phyloP scores from a whole-genome alignment of 2,888 invertebrate genomes.

The Bedellia somnulentella region DNA sequence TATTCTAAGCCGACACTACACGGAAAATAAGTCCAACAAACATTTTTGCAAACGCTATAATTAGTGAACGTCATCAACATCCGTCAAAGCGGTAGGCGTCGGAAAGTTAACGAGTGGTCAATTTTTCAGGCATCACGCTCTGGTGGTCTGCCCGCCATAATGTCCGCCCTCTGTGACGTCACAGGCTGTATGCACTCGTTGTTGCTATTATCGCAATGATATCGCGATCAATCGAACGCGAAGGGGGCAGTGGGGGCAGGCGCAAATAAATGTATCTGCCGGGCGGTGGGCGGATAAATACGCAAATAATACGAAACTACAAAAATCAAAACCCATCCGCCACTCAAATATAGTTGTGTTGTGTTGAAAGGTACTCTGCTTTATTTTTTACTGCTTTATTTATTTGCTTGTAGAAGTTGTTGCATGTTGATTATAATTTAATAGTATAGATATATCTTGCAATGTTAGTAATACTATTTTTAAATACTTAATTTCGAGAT shows the following conservation, averaged over 20 bases:
- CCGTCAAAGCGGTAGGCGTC: too few relatives aligned
- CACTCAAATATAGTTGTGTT: conserved; percentile 33
- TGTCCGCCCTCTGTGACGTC: conserved; percentile 21
- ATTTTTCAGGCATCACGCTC: conserved; percentile 18
- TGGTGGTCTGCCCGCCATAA: conserved; percentile 28
- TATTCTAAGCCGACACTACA: too few relatives aligned
- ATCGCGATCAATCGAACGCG: conserved; percentile 58
- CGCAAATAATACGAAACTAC: conserved; percentile 62
- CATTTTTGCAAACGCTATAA: too few relatives aligned
- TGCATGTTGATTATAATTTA: not conserved
- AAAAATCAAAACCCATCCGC: conserved; percentile 62
- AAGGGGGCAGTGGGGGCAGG: conserved; percentile 19
- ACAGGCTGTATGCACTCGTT: conserved; percentile 20
- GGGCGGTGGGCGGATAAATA: conserved; percentile 58
- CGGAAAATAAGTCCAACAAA: too few relatives aligned
- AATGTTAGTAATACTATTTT: not conserved
- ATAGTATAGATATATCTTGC: not conserved
- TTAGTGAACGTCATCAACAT: too few relatives aligned
- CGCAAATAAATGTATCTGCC: conserved; percentile 57
- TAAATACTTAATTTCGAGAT: not conserved
- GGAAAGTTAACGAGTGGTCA: conserved; percentile 13
- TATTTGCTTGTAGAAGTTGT: not conserved
- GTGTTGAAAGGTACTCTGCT: conserved; percentile 25
- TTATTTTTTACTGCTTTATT: not conserved
- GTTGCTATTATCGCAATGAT: conserved; percentile 59